phyloP scores from a whole-genome alignment of 1,140 invertebrate species.

The Hydropsyche tenuis region DNA sequence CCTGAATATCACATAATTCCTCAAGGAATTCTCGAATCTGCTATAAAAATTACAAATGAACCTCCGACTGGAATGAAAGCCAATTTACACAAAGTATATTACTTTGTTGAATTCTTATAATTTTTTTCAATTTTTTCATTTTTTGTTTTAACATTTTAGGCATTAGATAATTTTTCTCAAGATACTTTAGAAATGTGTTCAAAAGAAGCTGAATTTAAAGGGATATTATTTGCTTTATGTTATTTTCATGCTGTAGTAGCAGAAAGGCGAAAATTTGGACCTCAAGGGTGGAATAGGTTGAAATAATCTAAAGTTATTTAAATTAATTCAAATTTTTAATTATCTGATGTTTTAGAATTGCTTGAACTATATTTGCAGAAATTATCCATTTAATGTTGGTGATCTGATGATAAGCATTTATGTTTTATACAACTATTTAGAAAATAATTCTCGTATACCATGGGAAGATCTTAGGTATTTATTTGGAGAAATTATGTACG shows the following conservation, averaged over 20 bases:
- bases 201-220: conserved; percentile 94
- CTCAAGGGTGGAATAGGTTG: conserved; percentile 92
- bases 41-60: conserved; percentile 97
- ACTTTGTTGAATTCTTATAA: not conserved
- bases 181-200: conserved; percentile 92
- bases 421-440: conserved; percentile 92
- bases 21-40: conserved; percentile 88
- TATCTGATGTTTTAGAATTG: conserved; percentile 9
- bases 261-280: conserved; percentile 91
- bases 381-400: conserved; percentile 80
- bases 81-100: conserved; percentile 82
- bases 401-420: conserved; percentile 93
- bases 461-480: conserved; percentile 94
- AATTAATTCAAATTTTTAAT: conserved; percentile 11
- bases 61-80: conserved; percentile 93
- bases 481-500: conserved; percentile 97
- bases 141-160: conserved; percentile 53
- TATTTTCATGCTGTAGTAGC: conserved; percentile 96
- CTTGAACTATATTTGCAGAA: conserved; percentile 53
- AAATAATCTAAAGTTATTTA: not conserved
- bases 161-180: conserved; percentile 92
- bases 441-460: conserved; percentile 84
- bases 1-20: conserved; percentile 66
- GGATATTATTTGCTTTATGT: conserved; percentile 89
- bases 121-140: not conserved